Evolutionary conservation across 2,113 vertebrate species (phyloP), one percentile per base, ranked within the genome.

Genomic region (Globicephala melas): DNA sequence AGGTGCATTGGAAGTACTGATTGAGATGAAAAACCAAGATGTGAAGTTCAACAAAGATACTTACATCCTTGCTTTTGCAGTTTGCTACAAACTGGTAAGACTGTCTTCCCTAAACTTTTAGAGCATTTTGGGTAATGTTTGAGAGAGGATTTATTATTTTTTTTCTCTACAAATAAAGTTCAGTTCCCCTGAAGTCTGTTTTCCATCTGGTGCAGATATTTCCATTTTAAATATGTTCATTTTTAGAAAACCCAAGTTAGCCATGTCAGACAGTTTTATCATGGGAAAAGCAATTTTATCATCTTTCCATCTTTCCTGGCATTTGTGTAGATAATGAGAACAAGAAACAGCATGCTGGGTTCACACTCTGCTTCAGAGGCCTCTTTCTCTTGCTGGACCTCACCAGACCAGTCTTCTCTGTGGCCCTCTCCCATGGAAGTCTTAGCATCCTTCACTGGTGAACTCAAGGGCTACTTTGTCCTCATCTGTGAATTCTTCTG

Each of bases 61-160:
- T 21, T 98, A 99, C n/a, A 94, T 97, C 0, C 98, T 99, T 96
- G 99, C 99, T 38, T 98, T 98, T 98, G 99, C 98, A 50, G 98
- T 98, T 98, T 99, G 99, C 98, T 99, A 99, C 98, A 99, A 99
- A 98, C 87, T 99, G 99, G 99, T 99, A 98, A 99, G 98, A 87
- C 68, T 89, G 36, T 94, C 68, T 70, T n/a, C 1, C n/a, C 67
- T 96, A 92, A 53, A 60, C 3, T 47, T 50, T 65, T 58, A 67
- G 80, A 86, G 73, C 80, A 18, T 87, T 73, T 28, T 92, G 80
- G 62, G 12, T 90, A 88, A 47, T 92, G 21, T 92, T 77, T 60
- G 17, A 50, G 36, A 97, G 14, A 31, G 71, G 2, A 65, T 1
- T 91, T 31, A 7, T 50, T 86, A 11, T 73, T 13, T 4, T 76